Evolutionary conservation across 23 tunicate species (phyloP), one percentile per base, ranked within the genome.

Genomic region (Diplosoma virens): DNA sequence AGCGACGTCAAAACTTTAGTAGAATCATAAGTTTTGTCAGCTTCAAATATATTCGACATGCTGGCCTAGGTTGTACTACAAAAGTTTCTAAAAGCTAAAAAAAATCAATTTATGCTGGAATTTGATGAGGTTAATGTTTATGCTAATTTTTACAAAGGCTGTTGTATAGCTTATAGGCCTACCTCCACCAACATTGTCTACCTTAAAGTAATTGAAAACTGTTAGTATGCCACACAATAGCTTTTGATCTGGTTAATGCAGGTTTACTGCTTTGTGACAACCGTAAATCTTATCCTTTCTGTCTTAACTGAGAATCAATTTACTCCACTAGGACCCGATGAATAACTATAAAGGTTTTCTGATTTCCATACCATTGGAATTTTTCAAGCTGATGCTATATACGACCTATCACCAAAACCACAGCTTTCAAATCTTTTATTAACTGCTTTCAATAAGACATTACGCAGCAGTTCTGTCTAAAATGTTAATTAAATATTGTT

Each of bases 11-110:
- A 61, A 61, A 29, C 69, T 61, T 61, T 29, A 61, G 17, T 29
- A 26, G 69, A 22, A 61, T 27, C 69, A n/a, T 55, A 61, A 18
- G 34, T 4, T 61, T 61, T 61, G 34, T 29, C 35, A 26, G 35
- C 69, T 61, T 61, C 11, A 61, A 61, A 61, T 61, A 61, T 61
- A 61, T 28, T 61, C 69, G 69, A 61, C 69, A 61, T 61, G 34
- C 35, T 61, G 69, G 35, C 35, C 69, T 61, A 61, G 69, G 69
- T 61, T 61, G 69, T 26, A 35, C 69, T 61, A 61, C 69, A 61
- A 61, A 34, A n/a, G n/a, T n/a, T n/a, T n/a, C n/a, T n/a, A n/a
- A n/a, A n/a, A n/a, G n/a, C n/a, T n/a, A n/a, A 29, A 26, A n/a
- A 61, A 61, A 61, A 61, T 26, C n/a, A 27, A 61, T 29, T 61